Evolutionary conservation across 2,888 invertebrate genomes (phyloP), one percentile per base, ranked within the genome.

Genomic region (Calliphora vomitoria): DNA sequence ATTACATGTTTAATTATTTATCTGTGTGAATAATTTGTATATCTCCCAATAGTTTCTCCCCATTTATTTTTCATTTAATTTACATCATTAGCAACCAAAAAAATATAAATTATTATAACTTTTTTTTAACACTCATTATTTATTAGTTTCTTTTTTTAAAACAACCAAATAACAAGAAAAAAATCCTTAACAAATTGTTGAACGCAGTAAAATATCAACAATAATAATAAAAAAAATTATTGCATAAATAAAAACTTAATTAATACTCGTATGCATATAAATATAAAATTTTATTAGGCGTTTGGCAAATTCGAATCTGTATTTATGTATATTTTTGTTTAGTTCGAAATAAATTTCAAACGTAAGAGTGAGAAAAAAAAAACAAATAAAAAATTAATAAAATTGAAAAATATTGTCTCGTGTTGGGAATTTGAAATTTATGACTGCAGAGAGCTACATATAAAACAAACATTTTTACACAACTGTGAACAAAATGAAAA

Each of bases 221-320:
- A 62, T 5, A n/a, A 35, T 55, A 35, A 35, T 62, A 72, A 62
- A 58, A 69, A 85, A 85, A 35, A 69, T 79, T 53, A 64, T 85
- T 87, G 84, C 83, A 87, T 87, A 87, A 87, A 87, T 87, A 84
- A 84, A 87, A 84, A 64, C 81, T 78, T 72, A 84, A 84, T 87
- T 87, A 84, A 72, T 64, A 60, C 25, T 78, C 71, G 44, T 38
- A 74, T 58, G 64, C 80, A 66, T 81, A 84, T 87, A 87, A 87
- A 83, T 78, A 76, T 83, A 50, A 58, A 84, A 78, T 84, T 87
- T 87, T 87, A 87, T 87, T 83, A 78, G 76, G 66, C 87, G 44
- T 87, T 84, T 84, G 84, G 83, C 83, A 81, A 87, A 87, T 81
- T 87, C 41, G 62, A 20, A 64, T n/a, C 10, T 35, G 62, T 44